Conservation (phyloP, 2,888 invertebrate species). For the Serripes groenlandicus region DNA sequence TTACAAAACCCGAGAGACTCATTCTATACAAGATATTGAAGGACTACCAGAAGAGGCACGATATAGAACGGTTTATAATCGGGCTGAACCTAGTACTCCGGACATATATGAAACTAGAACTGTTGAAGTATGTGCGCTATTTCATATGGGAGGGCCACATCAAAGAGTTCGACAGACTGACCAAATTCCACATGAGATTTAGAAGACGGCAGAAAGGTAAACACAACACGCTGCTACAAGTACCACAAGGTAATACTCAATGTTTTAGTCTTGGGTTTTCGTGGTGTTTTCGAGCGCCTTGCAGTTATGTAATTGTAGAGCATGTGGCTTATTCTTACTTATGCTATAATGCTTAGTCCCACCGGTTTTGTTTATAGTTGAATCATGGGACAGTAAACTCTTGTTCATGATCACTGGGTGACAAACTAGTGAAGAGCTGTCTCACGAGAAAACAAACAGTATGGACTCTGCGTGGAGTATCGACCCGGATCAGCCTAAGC, state of each 20-base stretch:
- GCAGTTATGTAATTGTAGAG: too few relatives aligned
- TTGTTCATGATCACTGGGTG: too few relatives aligned
- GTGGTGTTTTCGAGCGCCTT: too few relatives aligned
- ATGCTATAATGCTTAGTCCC: too few relatives aligned
- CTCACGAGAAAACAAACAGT: too few relatives aligned
- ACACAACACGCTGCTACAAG: not conserved
- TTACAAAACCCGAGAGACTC: conserved; percentile 72
- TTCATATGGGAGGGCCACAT: conserved; percentile 74
- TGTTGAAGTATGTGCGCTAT: conserved; percentile 76
- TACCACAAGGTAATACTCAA: conserved; percentile 5
- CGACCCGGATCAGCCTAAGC: too few relatives aligned
- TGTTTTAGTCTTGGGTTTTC: too few relatives aligned
- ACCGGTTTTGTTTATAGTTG: too few relatives aligned
- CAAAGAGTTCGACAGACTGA: conserved; percentile 65
- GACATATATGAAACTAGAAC: conserved; percentile 77
- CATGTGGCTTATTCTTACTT: too few relatives aligned
- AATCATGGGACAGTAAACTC: too few relatives aligned
- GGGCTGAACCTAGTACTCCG: conserved; percentile 72
- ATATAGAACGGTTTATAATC: conserved; percentile 59
- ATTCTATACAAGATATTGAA: conserved; percentile 75
- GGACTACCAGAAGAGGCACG: conserved; percentile 66
- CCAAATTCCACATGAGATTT: conserved; percentile 52
- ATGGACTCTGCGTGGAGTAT: too few relatives aligned
- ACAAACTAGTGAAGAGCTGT: too few relatives aligned
- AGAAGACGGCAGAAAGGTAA: conserved; percentile 26